Evolutionary conservation across 1,140 invertebrate species (phyloP).

Genomic region (Drosophila takahashii): DNA sequence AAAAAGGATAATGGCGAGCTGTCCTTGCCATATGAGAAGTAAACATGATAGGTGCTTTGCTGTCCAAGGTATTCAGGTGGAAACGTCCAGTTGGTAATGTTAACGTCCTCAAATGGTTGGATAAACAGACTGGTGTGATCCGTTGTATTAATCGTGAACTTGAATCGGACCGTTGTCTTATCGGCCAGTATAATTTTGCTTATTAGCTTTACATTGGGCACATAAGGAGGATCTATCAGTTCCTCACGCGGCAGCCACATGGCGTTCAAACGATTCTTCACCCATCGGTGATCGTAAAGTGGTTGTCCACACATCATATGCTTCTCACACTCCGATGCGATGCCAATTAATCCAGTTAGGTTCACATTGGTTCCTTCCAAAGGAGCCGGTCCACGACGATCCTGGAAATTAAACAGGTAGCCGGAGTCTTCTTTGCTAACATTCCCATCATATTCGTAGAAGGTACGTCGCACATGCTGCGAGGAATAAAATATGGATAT

Average conservation of each 20-base stretch:
- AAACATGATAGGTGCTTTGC: slow-evolving; percentile 87
- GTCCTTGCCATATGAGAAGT: slow-evolving; percentile 87
- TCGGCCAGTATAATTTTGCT: slow-evolving; percentile 5
- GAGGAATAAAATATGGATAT: background rate
- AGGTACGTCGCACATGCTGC: slow-evolving; percentile 87
- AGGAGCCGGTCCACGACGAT: slow-evolving; percentile 88
- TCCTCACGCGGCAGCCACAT: slow-evolving; percentile 52
- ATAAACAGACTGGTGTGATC: slow-evolving; percentile 90
- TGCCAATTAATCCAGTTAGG: slow-evolving; percentile 86
- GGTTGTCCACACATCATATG: slow-evolving; percentile 91
- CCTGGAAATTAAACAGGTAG: slow-evolving; percentile 90
- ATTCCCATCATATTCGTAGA: slow-evolving; percentile 86
- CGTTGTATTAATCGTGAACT: slow-evolving; percentile 85
- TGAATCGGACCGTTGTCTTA: slow-evolving; percentile 46
- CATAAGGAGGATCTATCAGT: slow-evolving; percentile 17
- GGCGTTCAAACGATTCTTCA: slow-evolving; percentile 31
- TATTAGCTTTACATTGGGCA: slow-evolving; percentile 25
- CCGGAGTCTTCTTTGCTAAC: slow-evolving; percentile 87
- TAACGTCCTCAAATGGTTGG: slow-evolving; percentile 86
- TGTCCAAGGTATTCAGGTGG: slow-evolving; percentile 84
- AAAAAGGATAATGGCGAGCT: slow-evolving; percentile 87
- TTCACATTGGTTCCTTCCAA: slow-evolving; percentile 81
- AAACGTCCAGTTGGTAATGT: slow-evolving; percentile 88
- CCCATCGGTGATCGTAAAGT: slow-evolving; percentile 85
- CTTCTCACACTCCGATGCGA: slow-evolving; percentile 87